These are phyloP conservation scores for Catamblyrhynchus diadema DNA, from an alignment of 2,797 vertebrate genomes.

Conservation along the genomic window DNA sequence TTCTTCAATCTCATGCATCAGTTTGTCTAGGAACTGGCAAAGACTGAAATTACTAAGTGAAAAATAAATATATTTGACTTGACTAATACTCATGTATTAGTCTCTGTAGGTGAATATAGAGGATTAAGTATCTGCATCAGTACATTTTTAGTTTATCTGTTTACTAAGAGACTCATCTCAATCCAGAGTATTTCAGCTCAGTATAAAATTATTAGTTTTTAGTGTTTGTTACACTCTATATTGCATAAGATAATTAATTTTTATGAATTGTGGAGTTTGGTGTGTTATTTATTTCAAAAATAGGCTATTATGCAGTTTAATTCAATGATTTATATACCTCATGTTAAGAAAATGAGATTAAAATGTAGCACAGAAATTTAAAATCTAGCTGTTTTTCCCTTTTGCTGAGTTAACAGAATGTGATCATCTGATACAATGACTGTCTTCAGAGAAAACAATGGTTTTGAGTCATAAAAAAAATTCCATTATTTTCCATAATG, in stretches of 20 bases:
- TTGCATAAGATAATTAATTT: neutral
- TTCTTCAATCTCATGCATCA: neutral
- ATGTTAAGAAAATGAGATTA: neutral
- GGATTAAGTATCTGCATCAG: neutral
- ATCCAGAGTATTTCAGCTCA: neutral
- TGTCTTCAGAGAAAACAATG: neutral
- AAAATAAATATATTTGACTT: slow-evolving; percentile 9
- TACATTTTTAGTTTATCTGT: neutral
- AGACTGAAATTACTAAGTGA: neutral
- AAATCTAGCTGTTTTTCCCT: neutral
- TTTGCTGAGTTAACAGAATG: neutral
- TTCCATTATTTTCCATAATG: neutral
- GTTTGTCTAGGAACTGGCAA: neutral
- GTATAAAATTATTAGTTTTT: neutral
- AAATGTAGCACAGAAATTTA: neutral
- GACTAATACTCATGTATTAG: neutral
- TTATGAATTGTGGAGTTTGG: accelerated
- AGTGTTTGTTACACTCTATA: neutral
- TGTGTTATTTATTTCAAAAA: neutral
- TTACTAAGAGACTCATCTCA: neutral
- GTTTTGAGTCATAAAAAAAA: neutral
- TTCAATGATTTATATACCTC: neutral
- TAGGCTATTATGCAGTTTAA: neutral
- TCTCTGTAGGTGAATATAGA: slow-evolving; percentile 4
- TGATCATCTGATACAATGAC: neutral